Percentiles rank a stretch among this genome's conserved stretches.
Conservation (phyloP, 1,140 invertebrate genomes). For the Trypoxylus dichotomus region DNA sequence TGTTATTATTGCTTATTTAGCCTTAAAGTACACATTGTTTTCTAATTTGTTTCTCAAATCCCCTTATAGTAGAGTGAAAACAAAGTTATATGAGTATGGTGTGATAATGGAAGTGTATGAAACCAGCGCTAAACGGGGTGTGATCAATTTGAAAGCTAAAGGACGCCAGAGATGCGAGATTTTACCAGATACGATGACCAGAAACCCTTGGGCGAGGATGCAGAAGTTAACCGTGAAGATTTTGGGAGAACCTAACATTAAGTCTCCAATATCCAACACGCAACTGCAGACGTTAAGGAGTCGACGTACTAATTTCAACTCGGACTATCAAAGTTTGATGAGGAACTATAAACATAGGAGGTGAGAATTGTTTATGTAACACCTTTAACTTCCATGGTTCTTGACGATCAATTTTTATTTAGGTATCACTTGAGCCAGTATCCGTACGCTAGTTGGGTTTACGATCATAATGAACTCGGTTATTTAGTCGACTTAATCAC, state of each 20-base stretch:
- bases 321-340: slow-evolving; percentile 37
- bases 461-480: slow-evolving; percentile 48
- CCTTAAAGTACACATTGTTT: too few relatives aligned
- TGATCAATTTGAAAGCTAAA: slow-evolving; percentile 49
- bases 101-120: slow-evolving; percentile 52
- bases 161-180: slow-evolving; percentile 50
- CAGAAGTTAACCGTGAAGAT: slow-evolving; percentile 47
- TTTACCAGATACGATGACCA: slow-evolving; percentile 40
- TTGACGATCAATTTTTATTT: neutral
- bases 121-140: slow-evolving; percentile 38
- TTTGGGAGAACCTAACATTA: slow-evolving; percentile 43
- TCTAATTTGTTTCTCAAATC: neutral
- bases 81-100: slow-evolving; percentile 45
- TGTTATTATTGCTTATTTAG: neutral
- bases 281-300: slow-evolving; percentile 45
- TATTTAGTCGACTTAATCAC: slow-evolving; percentile 45
- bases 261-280: slow-evolving; percentile 44
- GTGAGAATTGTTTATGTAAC: slow-evolving; percentile 27
- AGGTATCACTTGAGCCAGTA: slow-evolving; percentile 48
- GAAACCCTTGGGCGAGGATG: slow-evolving; percentile 34
- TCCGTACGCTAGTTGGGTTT: slow-evolving; percentile 46
- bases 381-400: too few relatives aligned
- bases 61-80: slow-evolving; percentile 35
- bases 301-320: slow-evolving; percentile 32
- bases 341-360: slow-evolving; percentile 44